Conservation (phyloP, 2,888 invertebrate species). For the Mellilla xanthometata region DNA sequence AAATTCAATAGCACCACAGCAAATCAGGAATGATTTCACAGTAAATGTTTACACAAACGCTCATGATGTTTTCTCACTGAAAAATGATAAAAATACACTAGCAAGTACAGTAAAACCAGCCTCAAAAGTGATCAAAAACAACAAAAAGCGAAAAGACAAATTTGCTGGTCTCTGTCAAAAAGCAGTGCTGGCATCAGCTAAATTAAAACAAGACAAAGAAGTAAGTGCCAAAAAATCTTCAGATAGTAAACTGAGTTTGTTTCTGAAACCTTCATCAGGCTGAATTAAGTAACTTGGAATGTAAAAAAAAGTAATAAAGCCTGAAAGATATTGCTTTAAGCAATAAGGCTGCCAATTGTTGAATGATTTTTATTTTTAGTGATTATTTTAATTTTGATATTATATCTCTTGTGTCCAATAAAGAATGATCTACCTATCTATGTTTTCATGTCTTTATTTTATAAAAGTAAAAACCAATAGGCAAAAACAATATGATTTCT, state of each 20-base stretch:
- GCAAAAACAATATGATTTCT: too few relatives aligned
- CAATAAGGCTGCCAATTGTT: too few relatives aligned
- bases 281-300: conserved; percentile 24
- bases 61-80: conserved; percentile 61
- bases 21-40: conserved; percentile 10
- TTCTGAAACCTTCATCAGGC: conserved; percentile 59
- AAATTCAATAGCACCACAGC: conserved; percentile 8
- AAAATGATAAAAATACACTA: conserved; percentile 58
- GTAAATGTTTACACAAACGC: conserved; percentile 62
- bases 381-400: too few relatives aligned
- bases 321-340: too few relatives aligned
- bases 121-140: conserved; percentile 65
- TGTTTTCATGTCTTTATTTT: too few relatives aligned
- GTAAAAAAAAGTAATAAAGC: too few relatives aligned
- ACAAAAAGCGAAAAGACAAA: conserved; percentile 71
- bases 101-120: conserved; percentile 38
- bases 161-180: conserved; percentile 70
- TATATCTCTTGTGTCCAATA: too few relatives aligned
- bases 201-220: conserved; percentile 49
- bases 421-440: too few relatives aligned
- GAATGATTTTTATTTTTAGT: too few relatives aligned
- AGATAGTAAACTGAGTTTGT: conserved; percentile 59
- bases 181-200: conserved; percentile 65
- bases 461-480: too few relatives aligned
- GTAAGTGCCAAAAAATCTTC: not conserved